Evolutionary conservation across 2,888 invertebrate genomes (phyloP), one percentile per base, ranked within the genome.

Genomic region (Drosophila mettleri): DNA sequence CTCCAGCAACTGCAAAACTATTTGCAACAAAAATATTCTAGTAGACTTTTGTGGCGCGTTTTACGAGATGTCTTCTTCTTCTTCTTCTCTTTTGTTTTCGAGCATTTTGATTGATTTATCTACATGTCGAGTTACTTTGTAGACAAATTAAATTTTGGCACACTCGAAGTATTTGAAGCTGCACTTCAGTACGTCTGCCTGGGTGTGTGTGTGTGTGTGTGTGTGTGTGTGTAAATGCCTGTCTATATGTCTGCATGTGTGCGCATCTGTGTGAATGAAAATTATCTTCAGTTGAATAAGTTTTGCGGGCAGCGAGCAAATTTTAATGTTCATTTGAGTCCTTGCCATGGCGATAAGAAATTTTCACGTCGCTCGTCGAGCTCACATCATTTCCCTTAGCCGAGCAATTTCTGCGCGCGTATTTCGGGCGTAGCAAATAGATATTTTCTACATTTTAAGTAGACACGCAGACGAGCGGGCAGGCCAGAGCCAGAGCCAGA

Each of bases 211-310:
- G 41, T 46, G 24, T 4, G 36, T 68, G 34, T 24, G n/a, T n/a
- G n/a, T n/a, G n/a, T n/a, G n/a, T n/a, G n/a, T n/a, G n/a, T n/a
- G n/a, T n/a, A n/a, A n/a, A n/a, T n/a, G n/a, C n/a, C n/a, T n/a
- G n/a, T n/a, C n/a, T n/a, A n/a, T n/a, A 14, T 12, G 22, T 0
- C 36, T 14, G 10, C 45, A 55, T 62, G 58, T 54, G 64, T 49
- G n/a, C 16, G 22, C 2, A 41, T 20, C n/a, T 49, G 65, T 60
- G 59, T 60, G 62, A 78, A 84, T 85, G 77, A 76, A 85, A 89
- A 87, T 89, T 90, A 89, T 89, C 86, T 86, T 80, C 90, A 87
- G 76, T 86, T 80, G 86, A 90, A 82, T 89, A 88, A 86, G 20
- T 84, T 90, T 82, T 64, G 75, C 41, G 75, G 63, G 66, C 69